A percentile compares a stretch with the other conserved stretches of the same genome.
Evolutionary conservation across 2,888 invertebrate species (phyloP).

Genomic region (Protophormia terraenovae): DNA sequence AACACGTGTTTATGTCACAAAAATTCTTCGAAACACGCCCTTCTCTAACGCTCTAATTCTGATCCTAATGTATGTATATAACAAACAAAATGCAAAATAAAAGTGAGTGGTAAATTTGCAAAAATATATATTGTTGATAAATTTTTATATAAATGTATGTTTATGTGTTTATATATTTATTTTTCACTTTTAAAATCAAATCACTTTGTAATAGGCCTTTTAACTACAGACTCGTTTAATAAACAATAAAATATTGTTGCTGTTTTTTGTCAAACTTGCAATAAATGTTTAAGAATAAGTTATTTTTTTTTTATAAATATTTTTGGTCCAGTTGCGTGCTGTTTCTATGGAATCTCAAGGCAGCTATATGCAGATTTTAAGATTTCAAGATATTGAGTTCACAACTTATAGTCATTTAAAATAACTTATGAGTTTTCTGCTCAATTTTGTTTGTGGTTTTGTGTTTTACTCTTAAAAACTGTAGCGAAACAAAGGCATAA

Average conservation of each 20-base stretch:
- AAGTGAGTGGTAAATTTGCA: conserved; percentile 56
- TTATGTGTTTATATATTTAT: background rate
- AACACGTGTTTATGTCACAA: background rate
- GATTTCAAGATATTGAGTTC: conserved; percentile 66
- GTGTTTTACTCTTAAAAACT: background rate
- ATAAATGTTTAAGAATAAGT: conserved; percentile 28
- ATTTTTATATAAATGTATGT: background rate
- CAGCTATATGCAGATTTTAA: conserved; percentile 67
- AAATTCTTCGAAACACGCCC: conserved; percentile 49
- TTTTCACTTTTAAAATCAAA: conserved; percentile 45
- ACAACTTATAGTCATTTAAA: conserved; percentile 64
- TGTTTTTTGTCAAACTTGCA: conserved; percentile 24
- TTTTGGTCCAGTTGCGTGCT: conserved; percentile 66
- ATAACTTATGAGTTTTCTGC: conserved; percentile 53
- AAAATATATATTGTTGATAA: too few species aligned
- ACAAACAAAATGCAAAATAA: conserved; percentile 28
- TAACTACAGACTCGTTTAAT: conserved; percentile 50
- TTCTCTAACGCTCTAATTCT: conserved; percentile 70
- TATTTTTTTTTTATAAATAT: background rate
- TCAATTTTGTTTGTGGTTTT: conserved; percentile 28
- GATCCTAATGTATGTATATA: conserved; percentile 9
- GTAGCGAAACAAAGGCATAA: background rate
- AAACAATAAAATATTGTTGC: conserved; percentile 60
- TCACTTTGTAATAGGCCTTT: conserved; percentile 63
- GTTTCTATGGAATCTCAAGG: conserved; percentile 67